Base-by-base conservation (phyloP, 2,888 invertebrate species). In the Pycnomerus fuliginosus region DNA sequence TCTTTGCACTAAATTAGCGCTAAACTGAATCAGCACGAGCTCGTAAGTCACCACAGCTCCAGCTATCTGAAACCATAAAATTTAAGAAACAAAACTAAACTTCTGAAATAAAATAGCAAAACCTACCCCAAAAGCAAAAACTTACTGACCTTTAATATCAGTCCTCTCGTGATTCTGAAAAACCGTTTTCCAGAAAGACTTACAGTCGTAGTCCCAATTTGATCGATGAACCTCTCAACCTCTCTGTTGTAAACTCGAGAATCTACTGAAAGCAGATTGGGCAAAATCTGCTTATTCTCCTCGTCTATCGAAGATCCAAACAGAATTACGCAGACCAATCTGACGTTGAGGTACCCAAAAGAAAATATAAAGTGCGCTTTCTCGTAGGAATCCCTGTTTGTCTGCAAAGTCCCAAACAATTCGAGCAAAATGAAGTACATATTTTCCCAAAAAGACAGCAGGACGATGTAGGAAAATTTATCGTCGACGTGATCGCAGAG, bases 11-110 rank as follows among this genome's bases (percentile, higher is more conserved):
- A 20, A 20, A 31, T 11, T 31, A 2, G 11, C 12, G 16, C 31
- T 37, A 11, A 44, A 38, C 11, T 44, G 44, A 22, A 44, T 33
- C 11, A 44, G 29, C 7, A 33, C 44, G 7, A 44, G 27, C 20
- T 38, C 38, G 13, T 44, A 44, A 15, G 44, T 44, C 5, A 44
- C 37, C 10, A 44, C 23, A 20, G 37, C 44, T 1, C 44, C 44
- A 7, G 44, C 37, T 22, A 44, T 38, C 44, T 44, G 12, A 23
- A 22, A 17, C 17, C 4, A 14, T 30, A 12, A n/a, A n/a, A n/a
- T n/a, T n/a, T n/a, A n/a, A n/a, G n/a, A n/a, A n/a, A n/a, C 4
- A 20, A 20, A 15, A 3, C 10, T 24, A 27, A 11, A 14, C 16
- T 24, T 11, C 2, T 15, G 3, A n/a, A n/a, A n/a, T n/a, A n/a